A percentile compares a stretch with the other conserved stretches of the same genome.
Evolutionary conservation across 2,888 invertebrate genomes (phyloP).

Genomic region (Drosophila stalkeri): DNA sequence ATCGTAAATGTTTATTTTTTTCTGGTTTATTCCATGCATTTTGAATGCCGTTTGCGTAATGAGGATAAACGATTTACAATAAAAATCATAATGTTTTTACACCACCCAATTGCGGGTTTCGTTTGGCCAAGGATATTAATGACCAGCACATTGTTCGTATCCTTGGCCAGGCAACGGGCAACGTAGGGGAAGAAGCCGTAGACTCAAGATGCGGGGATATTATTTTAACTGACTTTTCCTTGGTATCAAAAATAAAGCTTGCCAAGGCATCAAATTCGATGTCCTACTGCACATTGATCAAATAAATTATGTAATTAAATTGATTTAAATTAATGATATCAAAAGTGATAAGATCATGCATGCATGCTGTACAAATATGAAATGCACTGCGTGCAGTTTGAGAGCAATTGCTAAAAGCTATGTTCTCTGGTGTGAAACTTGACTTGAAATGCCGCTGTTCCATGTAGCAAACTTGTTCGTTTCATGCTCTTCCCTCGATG

Average conservation of each 20-base stretch:
- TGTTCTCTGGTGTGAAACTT: neutral
- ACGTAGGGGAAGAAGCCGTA: neutral
- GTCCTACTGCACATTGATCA: neutral
- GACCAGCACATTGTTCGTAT: conserved; percentile 42
- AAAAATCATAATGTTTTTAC: conserved; percentile 64
- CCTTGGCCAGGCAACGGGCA: neutral
- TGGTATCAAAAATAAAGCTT: neutral
- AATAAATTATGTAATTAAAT: neutral
- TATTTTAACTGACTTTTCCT: neutral
- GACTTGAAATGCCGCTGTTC: neutral
- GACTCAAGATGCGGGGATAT: conserved; percentile 27
- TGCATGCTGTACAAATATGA: neutral
- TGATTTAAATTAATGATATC: neutral
- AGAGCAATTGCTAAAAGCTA: neutral
- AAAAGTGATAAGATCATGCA: neutral
- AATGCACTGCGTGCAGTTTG: conserved; percentile 3
- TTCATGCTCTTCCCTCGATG: neutral
- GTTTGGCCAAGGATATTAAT: conserved; percentile 60
- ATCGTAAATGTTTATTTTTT: conserved; percentile 28
- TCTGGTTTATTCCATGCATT: conserved; percentile 52
- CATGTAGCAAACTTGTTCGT: neutral
- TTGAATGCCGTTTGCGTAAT: conserved; percentile 68
- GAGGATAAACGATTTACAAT: conserved; percentile 77
- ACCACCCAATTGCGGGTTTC: conserved; percentile 49
- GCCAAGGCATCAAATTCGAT: neutral